Conservation (phyloP, 1,140 invertebrate species). For the Belonocnema kinseyi region DNA sequence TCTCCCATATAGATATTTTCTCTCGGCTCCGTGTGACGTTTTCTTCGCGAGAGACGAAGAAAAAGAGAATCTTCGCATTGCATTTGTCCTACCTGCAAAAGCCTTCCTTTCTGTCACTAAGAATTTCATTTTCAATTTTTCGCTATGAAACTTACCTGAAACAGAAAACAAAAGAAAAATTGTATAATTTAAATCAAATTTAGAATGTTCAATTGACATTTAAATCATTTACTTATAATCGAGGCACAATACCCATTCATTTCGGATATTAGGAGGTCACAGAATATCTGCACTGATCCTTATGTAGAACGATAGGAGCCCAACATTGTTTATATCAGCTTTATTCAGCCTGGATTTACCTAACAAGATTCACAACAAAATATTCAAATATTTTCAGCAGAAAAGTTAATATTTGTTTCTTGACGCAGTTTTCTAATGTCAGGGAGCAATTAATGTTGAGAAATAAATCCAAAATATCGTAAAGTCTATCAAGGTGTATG, state of each 20-base stretch:
- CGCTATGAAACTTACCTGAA: constrained; percentile 22
- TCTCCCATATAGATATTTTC: constrained; percentile 22
- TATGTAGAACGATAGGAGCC: too few species aligned
- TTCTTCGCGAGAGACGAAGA: constrained; percentile 1
- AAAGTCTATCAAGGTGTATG: not conserved
- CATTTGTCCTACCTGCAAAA: not conserved
- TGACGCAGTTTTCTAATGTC: too few species aligned
- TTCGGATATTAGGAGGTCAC: too few species aligned
- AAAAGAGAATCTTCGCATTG: constrained; percentile 14
- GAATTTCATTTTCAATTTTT: not conserved
- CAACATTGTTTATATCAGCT: too few species aligned
- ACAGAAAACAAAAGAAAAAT: constrained; percentile 19
- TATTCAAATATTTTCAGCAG: too few species aligned
- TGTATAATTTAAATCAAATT: not conserved
- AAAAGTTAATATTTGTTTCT: too few species aligned
- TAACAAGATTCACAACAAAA: too few species aligned
- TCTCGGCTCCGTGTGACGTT: not conserved
- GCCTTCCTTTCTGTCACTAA: not conserved
- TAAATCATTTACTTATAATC: not conserved
- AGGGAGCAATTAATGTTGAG: not conserved
- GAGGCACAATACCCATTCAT: too few species aligned
- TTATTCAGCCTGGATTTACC: too few species aligned
- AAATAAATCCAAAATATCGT: constrained; percentile 5
- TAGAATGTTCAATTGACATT: not conserved
- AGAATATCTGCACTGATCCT: too few species aligned